These are phyloP conservation scores for Furnarius figulus DNA, from an alignment of 2,113 vertebrate genomes.

Conservation along the genomic window DNA sequence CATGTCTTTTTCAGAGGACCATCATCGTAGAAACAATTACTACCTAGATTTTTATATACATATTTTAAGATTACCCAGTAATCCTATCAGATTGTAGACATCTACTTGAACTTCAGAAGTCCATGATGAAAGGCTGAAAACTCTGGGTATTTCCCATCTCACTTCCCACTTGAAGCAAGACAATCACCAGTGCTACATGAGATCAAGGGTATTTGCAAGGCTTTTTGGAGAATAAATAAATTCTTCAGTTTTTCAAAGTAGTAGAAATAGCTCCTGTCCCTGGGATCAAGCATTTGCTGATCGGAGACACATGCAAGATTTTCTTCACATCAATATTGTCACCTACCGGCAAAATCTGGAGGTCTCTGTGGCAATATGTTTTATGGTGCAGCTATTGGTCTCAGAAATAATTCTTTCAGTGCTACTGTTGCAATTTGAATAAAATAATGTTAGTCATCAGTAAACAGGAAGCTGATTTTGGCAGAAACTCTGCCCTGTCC, in stretches of 20 bases:
- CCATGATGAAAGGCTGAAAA: background rate
- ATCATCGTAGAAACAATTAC: background rate
- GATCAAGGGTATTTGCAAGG: background rate
- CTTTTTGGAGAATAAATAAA: background rate
- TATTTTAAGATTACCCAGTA: background rate
- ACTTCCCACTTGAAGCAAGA: background rate
- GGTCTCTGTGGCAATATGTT: background rate
- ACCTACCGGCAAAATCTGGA: background rate
- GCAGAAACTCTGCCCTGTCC: background rate
- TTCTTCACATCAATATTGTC: background rate
- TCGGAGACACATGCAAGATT: background rate
- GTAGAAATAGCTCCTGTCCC: background rate
- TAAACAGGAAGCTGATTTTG: slow-evolving; percentile 17
- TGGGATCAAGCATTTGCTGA: background rate
- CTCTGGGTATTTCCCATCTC: background rate
- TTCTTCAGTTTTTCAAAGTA: background rate
- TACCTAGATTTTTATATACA: background rate
- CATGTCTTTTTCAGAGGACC: background rate
- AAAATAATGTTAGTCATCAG: background rate
- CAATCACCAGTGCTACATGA: background rate
- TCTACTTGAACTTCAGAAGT: background rate
- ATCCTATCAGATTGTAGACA: background rate
- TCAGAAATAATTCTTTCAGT: background rate
- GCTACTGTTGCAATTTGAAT: background rate
- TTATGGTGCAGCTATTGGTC: background rate